Conservation (phyloP, 2,113 vertebrate species). For the Ancistrus triradiatus region DNA sequence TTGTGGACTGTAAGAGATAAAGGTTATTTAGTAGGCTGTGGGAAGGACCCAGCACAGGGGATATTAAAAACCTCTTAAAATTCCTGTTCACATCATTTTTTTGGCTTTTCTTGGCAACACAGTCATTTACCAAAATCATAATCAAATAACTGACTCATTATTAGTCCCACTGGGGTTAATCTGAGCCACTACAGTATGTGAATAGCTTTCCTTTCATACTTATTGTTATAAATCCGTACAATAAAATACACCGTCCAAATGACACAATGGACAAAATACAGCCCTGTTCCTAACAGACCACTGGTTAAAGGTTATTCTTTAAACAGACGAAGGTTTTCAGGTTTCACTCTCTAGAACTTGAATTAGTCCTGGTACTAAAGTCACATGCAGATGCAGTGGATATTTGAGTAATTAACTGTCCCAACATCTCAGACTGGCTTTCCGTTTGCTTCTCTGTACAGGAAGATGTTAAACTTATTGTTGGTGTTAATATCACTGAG, state of each 20-base stretch:
- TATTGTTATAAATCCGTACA: neutral
- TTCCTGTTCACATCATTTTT: neutral
- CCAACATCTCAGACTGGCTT: no score
- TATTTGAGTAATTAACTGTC: no score
- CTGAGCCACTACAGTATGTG: neutral
- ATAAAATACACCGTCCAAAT: neutral
- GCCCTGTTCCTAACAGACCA: no score
- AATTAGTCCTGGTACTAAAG: no score
- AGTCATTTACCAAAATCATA: neutral
- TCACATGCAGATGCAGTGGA: no score
- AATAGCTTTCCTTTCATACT: slow-evolving; percentile 1
- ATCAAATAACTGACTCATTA: neutral
- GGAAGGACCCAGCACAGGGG: neutral
- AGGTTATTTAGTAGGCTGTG: neutral
- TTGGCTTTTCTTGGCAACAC: neutral
- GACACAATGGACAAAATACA: no score
- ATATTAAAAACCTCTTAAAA: neutral
- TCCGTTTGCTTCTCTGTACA: no score
- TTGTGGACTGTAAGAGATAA: neutral
- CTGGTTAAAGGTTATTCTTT: no score
- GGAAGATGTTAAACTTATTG: no score
- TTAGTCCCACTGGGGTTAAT: neutral
- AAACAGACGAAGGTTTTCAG: no score
- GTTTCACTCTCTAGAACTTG: no score
- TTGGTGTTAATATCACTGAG: no score